Base-by-base conservation (phyloP, 53 echinoderm and acorn worm genomes). In the Actinopyga echinites region DNA sequence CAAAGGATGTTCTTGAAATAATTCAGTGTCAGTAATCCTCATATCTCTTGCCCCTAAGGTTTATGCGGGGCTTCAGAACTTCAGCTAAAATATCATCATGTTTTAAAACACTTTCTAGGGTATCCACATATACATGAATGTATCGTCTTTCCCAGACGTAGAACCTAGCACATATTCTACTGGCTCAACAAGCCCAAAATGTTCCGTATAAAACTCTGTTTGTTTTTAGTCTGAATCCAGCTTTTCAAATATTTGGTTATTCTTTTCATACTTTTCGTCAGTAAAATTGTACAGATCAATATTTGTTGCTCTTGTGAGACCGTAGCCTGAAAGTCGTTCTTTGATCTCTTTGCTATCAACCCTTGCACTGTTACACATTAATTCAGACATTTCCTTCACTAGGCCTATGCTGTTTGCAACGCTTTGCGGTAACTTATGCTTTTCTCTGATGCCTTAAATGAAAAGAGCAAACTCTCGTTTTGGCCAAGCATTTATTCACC, bases 1-100 rank as follows among this genome's bases (percentile, higher is more conserved):
- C 37, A 37, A 7, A 5, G 37, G 37, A 7, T 37, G 37, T 5
- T 37, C 7, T 5, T 37, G 37, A 37, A 5, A 23, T 25, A 28
- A 23, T 32, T 25, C 64, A 22, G 12, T 28, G 12, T 30, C 64
- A 64, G 29, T 30, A 25, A 11, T 64, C 64, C 29, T 23, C 64
- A 25, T 25, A 64, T 6, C 7, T 37, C 37, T 64, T 64, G 64
- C 11, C 31, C 3, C 15, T 64, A 12, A 23, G 29, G 3, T 12
- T 15, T 4, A 6, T 12, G 12, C 29, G n/a, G 31, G 4, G 28
- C 17, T 5, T 22, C 25, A 28, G 6, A 25, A 28, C 64, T 64
- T 64, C 64, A 23, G 64, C 64, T 64, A 64, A 28, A 32, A 64
- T 64, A 64, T 64, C 64, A 25, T 64, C 64, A 64, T 64, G 64